A percentile compares a stretch with the other conserved stretches of the same genome.
These are phyloP conservation scores for Diadema setosum DNA, from an alignment of 35 echinoderm and acorn worm species.

Conservation along the genomic window DNA sequence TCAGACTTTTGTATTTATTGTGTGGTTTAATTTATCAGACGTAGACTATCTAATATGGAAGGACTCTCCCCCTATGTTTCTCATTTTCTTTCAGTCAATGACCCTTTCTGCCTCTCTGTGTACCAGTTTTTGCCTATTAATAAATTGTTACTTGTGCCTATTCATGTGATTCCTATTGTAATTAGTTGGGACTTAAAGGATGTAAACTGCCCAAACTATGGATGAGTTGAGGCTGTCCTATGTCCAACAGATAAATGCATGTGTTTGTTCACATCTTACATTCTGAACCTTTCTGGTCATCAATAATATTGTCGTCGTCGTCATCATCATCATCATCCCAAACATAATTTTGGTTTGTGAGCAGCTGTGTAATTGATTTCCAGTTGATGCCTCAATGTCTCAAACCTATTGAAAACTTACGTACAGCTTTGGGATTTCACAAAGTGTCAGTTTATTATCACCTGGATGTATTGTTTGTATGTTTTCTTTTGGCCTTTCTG, in stretches of 20 bases:
- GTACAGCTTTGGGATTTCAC: background rate
- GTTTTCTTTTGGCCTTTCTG: background rate
- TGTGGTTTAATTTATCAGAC: too few species aligned
- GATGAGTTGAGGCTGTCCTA: too few species aligned
- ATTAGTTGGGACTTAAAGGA: too few species aligned
- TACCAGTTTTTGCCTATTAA: too few species aligned
- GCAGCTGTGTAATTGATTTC: background rate
- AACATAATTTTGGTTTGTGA: background rate
- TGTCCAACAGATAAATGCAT: too few species aligned
- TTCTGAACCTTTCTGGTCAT: background rate
- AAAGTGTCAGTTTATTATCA: background rate
- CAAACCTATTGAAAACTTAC: background rate
- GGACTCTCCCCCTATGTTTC: background rate
- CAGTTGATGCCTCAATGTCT: background rate
- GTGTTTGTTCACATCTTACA: background rate
- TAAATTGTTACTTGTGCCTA: background rate
- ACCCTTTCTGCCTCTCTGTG: too few species aligned
- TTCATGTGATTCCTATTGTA: background rate
- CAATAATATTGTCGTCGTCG: background rate
- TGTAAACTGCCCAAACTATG: too few species aligned
- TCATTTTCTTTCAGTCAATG: background rate
- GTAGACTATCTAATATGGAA: background rate
- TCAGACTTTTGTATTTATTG: background rate
- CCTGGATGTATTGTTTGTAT: background rate
- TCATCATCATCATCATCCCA: background rate